Conservation (phyloP, 2,888 invertebrate species). For the Heliothis peltigera region DNA sequence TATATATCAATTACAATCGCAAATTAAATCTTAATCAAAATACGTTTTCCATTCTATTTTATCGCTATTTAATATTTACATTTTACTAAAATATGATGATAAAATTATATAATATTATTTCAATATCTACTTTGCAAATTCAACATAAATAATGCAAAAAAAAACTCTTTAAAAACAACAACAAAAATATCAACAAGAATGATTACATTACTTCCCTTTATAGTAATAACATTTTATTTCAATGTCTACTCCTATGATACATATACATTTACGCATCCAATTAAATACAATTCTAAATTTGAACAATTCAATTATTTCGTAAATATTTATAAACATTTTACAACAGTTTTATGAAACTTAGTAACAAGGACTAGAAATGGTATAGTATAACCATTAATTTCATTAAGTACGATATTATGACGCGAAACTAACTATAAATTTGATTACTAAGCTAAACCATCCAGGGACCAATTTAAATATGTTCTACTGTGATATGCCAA, state of each 20-base stretch:
- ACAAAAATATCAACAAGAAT: conserved; percentile 58
- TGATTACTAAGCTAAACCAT: conserved; percentile 56
- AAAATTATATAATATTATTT: neutral
- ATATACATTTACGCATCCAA: conserved; percentile 77
- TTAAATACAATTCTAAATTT: conserved; percentile 73
- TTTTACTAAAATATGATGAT: conserved; percentile 4
- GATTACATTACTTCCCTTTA: conserved; percentile 82
- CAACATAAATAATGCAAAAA: conserved; percentile 15
- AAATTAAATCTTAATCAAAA: conserved; percentile 8
- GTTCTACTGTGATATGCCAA: conserved; percentile 80
- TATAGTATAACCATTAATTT: conserved; percentile 55
- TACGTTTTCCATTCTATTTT: conserved; percentile 4
- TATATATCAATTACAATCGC: conserved; percentile 9
- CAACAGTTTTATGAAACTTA: conserved; percentile 83
- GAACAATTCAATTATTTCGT: conserved; percentile 79
- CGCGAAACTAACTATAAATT: conserved; percentile 48
- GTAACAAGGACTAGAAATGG: conserved; percentile 76
- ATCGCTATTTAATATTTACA: conserved; percentile 42
- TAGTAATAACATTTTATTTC: conserved; percentile 75
- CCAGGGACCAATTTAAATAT: conserved; percentile 59
- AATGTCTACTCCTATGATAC: conserved; percentile 70
- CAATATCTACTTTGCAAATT: conserved; percentile 16
- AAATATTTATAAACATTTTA: conserved; percentile 86
- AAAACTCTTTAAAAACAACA: conserved; percentile 8
- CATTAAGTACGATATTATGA: conserved; percentile 52